Evolutionary conservation across 1,140 invertebrate genomes (phyloP).

Genomic region (Drosophila oshimai): DNA sequence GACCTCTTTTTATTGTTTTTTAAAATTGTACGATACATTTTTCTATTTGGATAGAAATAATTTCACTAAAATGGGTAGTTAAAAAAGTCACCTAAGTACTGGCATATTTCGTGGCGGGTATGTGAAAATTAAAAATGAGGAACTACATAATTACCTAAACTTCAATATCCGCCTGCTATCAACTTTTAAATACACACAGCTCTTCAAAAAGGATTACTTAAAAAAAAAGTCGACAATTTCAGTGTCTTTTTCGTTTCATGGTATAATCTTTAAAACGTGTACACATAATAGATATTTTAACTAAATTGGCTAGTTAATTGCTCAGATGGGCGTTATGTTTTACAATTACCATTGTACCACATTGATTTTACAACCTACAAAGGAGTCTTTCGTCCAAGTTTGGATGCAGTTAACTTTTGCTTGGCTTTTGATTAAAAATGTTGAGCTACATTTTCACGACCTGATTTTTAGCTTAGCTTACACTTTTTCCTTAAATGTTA

Average conservation of each 20-base stretch:
- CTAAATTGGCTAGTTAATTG: slow-evolving; percentile 59
- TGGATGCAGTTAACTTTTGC: slow-evolving; percentile 11
- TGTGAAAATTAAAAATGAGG: not conserved
- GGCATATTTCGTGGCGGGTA: not conserved
- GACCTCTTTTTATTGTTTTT: no score
- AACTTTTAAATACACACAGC: not conserved
- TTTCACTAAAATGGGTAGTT: no score
- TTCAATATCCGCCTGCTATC: not conserved
- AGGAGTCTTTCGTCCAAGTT: slow-evolving; percentile 7
- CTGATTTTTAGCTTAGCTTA: not conserved
- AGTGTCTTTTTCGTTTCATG: not conserved
- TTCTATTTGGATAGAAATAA: not conserved
- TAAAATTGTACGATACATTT: not conserved
- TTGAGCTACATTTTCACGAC: not conserved
- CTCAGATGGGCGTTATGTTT: slow-evolving; percentile 19
- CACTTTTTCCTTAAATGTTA: not conserved
- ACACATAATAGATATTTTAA: slow-evolving; percentile 22
- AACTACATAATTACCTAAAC: not conserved
- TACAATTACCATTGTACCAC: slow-evolving; percentile 23
- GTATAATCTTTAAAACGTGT: slow-evolving; percentile 7
- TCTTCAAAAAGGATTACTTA: not conserved
- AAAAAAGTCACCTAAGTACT: not conserved
- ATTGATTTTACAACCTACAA: slow-evolving; percentile 16
- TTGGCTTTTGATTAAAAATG: slow-evolving; percentile 14
- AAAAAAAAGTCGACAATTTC: not conserved